A percentile compares a stretch with the other conserved stretches of the same genome.
These are phyloP conservation scores for Rhodinocichla rosea DNA, from an alignment of 2,113 vertebrate genomes.

Conservation along the genomic window DNA sequence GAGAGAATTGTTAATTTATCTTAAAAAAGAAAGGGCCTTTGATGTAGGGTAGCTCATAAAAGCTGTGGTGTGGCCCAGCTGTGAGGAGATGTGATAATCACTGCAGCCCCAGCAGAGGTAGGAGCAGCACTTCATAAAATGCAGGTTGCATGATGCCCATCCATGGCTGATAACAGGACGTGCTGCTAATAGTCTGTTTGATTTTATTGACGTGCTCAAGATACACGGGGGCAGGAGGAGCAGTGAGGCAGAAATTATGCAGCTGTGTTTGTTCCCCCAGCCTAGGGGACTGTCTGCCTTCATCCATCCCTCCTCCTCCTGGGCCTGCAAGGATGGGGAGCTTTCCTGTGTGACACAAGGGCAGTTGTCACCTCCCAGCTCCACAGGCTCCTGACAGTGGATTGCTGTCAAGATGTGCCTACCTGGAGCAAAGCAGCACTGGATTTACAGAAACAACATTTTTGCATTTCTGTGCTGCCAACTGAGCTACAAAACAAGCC, in stretches of 20 bases:
- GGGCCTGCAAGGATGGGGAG: not conserved
- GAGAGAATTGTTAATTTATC: not conserved
- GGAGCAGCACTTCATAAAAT: slow-evolving; percentile 1
- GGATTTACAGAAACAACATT: not conserved
- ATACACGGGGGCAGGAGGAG: not conserved
- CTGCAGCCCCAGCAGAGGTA: not conserved
- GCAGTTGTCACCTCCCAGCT: not conserved
- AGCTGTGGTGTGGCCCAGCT: not conserved
- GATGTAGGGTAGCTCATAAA: slow-evolving; percentile 27
- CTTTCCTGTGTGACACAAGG: not conserved
- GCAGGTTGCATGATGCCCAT: not conserved
- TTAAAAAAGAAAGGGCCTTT: slow-evolving; percentile 20
- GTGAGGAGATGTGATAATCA: slow-evolving; percentile 5
- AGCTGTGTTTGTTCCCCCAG: not conserved
- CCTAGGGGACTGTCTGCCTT: not conserved
- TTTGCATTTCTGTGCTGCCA: not conserved
- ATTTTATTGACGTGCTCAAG: slow-evolving; percentile 37
- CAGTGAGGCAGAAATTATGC: not conserved
- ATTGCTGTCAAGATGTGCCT: not conserved
- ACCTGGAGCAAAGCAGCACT: not conserved
- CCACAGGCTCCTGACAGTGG: not conserved
- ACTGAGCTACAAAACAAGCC: not conserved
- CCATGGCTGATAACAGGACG: not conserved
- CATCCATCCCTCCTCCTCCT: accelerated
- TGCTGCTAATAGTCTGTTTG: slow-evolving; percentile 34